These are phyloP conservation scores for Ophioderma brevispina DNA, from an alignment of 35 echinoderm and acorn worm species.

Conservation along the genomic window DNA sequence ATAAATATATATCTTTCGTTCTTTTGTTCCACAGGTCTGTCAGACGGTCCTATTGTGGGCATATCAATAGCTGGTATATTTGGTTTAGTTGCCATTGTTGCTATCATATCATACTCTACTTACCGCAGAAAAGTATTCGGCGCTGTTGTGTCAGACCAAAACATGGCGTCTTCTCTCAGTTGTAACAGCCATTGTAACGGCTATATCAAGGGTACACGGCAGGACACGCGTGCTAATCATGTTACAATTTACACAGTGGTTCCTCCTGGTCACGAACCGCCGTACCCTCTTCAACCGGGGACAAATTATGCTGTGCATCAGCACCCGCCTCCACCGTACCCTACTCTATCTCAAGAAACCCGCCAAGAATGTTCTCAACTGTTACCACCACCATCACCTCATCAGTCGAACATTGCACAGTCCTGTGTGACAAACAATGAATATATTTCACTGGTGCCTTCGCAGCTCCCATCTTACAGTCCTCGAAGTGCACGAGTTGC, in stretches of 20 bases:
- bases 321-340: background rate
- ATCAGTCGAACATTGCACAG: background rate
- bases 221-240: background rate
- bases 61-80: too few species aligned
- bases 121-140: background rate
- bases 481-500: background rate
- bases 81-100: background rate
- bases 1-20: too few species aligned
- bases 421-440: background rate
- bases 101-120: background rate
- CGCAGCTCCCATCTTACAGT: background rate
- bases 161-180: background rate
- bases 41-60: too few species aligned
- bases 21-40: too few species aligned
- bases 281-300: background rate
- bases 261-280: background rate
- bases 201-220: background rate
- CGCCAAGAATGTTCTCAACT: background rate
- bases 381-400: background rate
- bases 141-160: background rate
- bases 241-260: background rate
- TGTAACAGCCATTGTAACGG: background rate
- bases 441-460: background rate
- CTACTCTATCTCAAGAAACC: background rate
- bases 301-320: background rate